phyloP scores from a whole-genome alignment of 2,888 invertebrate species.

The Acleris emargana region DNA sequence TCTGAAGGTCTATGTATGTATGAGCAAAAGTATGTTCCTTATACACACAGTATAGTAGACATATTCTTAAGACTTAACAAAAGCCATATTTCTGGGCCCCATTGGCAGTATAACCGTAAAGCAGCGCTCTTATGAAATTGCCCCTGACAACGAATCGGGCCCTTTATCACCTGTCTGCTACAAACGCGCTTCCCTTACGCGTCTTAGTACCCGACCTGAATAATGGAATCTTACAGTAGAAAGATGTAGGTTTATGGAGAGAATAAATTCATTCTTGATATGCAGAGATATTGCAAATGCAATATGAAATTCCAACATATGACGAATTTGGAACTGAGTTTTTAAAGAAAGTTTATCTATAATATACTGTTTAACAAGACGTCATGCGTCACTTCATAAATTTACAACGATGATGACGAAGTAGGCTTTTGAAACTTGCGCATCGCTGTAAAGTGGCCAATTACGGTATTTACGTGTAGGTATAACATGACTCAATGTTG shows the following conservation, averaged over 20 bases:
- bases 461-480: no score
- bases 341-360: no score
- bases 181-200: constrained; percentile 27
- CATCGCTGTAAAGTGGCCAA: no score
- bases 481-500: no score
- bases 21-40: no score
- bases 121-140: constrained; percentile 35
- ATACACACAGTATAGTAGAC: background rate
- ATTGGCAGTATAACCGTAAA: constrained; percentile 32
- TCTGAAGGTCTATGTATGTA: no score
- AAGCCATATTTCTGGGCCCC: constrained; percentile 22
- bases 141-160: constrained; percentile 33
- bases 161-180: constrained; percentile 37
- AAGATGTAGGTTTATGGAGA: constrained; percentile 11
- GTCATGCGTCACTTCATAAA: no score
- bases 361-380: no score
- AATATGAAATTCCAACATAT: constrained; percentile 13
- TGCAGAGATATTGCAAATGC: constrained; percentile 5
- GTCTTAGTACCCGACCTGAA: constrained; percentile 30
- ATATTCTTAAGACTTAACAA: constrained; percentile 19
- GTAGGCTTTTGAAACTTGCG: no score
- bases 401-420: no score
- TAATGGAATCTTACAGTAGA: constrained; percentile 28
- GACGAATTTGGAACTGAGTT: no score
- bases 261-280: constrained; percentile 16